Conservation (phyloP, 1,140 invertebrate species). For the Phocides pigmalion region DNA sequence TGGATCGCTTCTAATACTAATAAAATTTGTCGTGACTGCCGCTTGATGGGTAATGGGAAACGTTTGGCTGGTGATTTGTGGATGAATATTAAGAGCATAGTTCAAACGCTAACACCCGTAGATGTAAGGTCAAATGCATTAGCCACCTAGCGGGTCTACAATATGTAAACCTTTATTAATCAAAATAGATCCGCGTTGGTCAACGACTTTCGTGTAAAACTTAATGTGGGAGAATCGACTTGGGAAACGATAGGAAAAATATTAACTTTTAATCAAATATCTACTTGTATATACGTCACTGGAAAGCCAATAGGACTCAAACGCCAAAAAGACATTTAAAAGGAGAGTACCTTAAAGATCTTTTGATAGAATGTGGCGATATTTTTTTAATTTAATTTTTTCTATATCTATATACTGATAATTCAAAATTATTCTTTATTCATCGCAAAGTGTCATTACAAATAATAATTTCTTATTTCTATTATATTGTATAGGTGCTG, state of each 20-base stretch:
- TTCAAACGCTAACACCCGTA: conserved; percentile 74
- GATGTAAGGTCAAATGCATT: conserved; percentile 77
- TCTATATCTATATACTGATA: too few relatives aligned
- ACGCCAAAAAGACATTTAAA: too few relatives aligned
- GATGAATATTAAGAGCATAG: conserved; percentile 74
- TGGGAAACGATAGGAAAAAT: background rate
- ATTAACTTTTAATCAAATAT: too few relatives aligned
- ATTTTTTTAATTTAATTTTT: too few relatives aligned
- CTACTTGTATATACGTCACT: too few relatives aligned
- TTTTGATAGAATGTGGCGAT: too few relatives aligned
- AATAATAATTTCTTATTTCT: too few relatives aligned
- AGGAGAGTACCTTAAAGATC: too few relatives aligned
- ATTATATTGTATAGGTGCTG: too few relatives aligned
- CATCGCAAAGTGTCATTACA: too few relatives aligned
- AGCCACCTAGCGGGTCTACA: conserved; percentile 73
- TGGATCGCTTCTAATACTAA: conserved; percentile 70
- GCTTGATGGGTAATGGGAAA: conserved; percentile 73
- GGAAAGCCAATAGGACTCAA: too few relatives aligned
- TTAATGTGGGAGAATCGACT: background rate
- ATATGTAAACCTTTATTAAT: conserved; percentile 67
- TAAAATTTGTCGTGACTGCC: conserved; percentile 79
- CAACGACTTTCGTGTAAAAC: conserved; percentile 13
- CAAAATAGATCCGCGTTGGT: conserved; percentile 46
- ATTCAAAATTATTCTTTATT: too few relatives aligned
- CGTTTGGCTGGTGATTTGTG: conserved; percentile 71